Evolutionary conservation across 2,113 vertebrate genomes (phyloP).

Genomic region (Syngnathus typhle): DNA sequence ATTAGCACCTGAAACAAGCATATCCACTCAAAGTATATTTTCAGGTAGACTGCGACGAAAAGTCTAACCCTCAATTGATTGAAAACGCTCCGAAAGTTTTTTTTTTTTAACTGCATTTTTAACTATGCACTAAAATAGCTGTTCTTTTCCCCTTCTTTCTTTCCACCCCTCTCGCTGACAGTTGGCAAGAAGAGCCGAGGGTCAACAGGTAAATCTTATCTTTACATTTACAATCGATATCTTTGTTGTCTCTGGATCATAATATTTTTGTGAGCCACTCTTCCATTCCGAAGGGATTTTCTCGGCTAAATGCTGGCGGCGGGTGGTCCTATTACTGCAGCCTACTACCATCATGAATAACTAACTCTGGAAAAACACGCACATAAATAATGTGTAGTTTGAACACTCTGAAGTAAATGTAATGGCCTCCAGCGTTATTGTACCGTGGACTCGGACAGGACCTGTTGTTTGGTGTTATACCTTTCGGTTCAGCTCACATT

Average conservation of each 20-base stretch:
- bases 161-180: slow-evolving; percentile 41
- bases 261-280: neutral
- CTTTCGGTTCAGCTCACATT: neutral
- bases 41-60: too few relatives aligned
- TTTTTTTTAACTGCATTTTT: neutral
- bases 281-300: slow-evolving; percentile 11
- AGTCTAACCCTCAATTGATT: neutral
- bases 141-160: slow-evolving; percentile 1
- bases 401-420: neutral
- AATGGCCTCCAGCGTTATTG: neutral
- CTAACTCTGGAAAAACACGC: neutral
- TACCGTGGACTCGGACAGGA: neutral
- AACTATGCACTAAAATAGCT: neutral
- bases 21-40: too few relatives aligned
- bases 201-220: slow-evolving; percentile 59
- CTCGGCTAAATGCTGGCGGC: slow-evolving; percentile 17
- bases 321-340: neutral
- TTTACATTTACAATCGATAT: slow-evolving; percentile 45
- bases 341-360: slow-evolving; percentile 9
- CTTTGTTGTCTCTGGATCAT: neutral
- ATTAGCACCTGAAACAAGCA: too few relatives aligned
- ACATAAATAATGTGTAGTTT: neutral
- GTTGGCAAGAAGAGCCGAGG: slow-evolving; percentile 63
- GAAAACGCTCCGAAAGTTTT: neutral
- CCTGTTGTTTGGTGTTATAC: neutral